A percentile compares a stretch with the other conserved stretches of the same genome.
Conservation (phyloP, 2,888 invertebrate genomes). For the Cantharis nigra region DNA sequence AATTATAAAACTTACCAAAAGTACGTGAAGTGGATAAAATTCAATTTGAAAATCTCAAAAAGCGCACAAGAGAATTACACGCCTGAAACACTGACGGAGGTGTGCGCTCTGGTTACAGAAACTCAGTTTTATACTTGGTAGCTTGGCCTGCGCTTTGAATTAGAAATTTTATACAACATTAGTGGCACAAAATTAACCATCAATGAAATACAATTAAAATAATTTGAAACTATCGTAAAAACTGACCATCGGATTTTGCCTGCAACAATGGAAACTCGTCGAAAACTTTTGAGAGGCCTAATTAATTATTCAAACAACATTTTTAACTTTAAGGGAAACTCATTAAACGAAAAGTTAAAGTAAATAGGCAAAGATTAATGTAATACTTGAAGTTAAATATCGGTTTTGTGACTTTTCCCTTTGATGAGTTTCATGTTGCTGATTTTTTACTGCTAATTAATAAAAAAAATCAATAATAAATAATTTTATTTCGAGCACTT, state of each 20-base stretch:
- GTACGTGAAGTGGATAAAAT: constrained; percentile 1
- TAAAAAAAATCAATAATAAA: background rate
- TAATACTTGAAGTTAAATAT: background rate
- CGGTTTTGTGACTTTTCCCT: background rate
- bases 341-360: background rate
- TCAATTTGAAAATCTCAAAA: constrained; percentile 2
- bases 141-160: constrained; percentile 39
- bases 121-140: constrained; percentile 38
- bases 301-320: background rate
- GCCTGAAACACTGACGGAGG: constrained; percentile 38
- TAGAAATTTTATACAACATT: constrained; percentile 16
- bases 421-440: background rate
- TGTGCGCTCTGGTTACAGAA: constrained; percentile 36
- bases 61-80: constrained; percentile 30
- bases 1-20: background rate
- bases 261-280: background rate
- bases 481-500: background rate
- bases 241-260: background rate
- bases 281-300: background rate
- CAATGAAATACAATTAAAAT: constrained; percentile 3
- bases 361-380: background rate
- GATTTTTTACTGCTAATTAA: background rate
- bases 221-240: background rate
- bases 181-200: constrained; percentile 13
- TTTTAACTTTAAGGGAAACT: background rate